A percentile compares a stretch with the other conserved stretches of the same genome.
Evolutionary conservation across 2,888 invertebrate genomes (phyloP).

Genomic region (Anthoptus insignis): DNA sequence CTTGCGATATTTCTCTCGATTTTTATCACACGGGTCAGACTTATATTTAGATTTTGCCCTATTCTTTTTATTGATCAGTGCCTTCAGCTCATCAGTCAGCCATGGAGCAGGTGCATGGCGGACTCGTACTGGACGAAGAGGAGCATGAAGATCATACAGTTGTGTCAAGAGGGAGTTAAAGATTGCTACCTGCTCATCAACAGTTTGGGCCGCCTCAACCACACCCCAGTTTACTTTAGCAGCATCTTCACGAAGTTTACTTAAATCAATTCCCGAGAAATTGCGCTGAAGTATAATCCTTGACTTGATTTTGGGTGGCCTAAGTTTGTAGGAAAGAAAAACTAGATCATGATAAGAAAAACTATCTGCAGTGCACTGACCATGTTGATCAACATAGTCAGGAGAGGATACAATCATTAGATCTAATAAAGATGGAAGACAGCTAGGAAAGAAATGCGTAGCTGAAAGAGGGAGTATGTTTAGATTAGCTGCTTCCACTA

Average conservation of each 20-base stretch:
- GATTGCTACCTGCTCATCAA: neutral
- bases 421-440: no score
- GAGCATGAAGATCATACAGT: no score
- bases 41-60: constrained; percentile 5
- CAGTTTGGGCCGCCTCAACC: neutral
- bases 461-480: no score
- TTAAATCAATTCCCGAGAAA: neutral
- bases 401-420: no score
- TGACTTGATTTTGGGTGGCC: constrained; percentile 1
- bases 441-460: neutral
- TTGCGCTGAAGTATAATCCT: neutral
- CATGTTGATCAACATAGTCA: constrained; percentile 4
- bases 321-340: neutral
- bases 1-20: neutral
- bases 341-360: constrained; percentile 9
- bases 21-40: neutral
- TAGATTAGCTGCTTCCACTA: neutral
- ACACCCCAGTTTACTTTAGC: constrained; percentile 2
- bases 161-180: neutral
- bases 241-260: neutral
- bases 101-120: constrained; percentile 8
- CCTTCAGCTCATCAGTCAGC: neutral
- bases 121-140: neutral
- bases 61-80: neutral
- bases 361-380: constrained; percentile 1